Percentiles rank a stretch among this genome's conserved stretches.
These are phyloP conservation scores for Mesorhabditis belari DNA, from an alignment of 2,888 invertebrate genomes.

Conservation along the genomic window DNA sequence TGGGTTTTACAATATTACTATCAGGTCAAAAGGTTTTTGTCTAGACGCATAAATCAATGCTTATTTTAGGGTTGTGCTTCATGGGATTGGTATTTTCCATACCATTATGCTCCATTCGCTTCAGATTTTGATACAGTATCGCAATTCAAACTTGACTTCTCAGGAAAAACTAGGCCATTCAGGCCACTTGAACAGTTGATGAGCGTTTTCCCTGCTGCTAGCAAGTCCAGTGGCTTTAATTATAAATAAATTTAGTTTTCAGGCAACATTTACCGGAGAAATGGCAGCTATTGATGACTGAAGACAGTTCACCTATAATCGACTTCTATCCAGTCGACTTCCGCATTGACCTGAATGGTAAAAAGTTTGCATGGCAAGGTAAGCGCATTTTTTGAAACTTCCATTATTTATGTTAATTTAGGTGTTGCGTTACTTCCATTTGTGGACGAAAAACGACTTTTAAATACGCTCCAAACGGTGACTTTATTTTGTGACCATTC, in stretches of 20 bases:
- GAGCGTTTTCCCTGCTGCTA: constrained; percentile 98
- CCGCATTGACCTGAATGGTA: constrained; percentile 81
- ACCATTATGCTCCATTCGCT: constrained; percentile 98
- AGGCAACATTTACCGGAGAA: constrained; percentile 83
- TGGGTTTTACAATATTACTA: constrained; percentile 99
- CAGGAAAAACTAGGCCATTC: constrained; percentile 83
- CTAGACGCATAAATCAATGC: constrained; percentile 27
- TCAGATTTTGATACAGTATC: constrained; percentile 82
- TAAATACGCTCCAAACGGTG: constrained; percentile 60
- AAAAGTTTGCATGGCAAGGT: constrained; percentile 93
- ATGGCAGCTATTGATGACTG: constrained; percentile 87
- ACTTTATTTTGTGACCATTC: no score
- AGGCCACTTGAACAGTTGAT: constrained; percentile 94
- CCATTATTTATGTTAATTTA: not conserved
- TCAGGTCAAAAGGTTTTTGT: constrained; percentile 59
- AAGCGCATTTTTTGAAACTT: not conserved
- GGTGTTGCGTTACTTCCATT: constrained; percentile 95
- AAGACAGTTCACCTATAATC: constrained; percentile 85
- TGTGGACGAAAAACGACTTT: constrained; percentile 79
- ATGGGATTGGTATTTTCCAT: constrained; percentile 99
- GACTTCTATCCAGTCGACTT: constrained; percentile 98
- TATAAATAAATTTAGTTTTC: constrained; percentile 1
- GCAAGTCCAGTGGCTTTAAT: constrained; percentile 55
- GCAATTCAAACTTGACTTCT: constrained; percentile 74
- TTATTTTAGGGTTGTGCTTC: constrained; percentile 75